Evolutionary conservation across 2,888 invertebrate genomes (phyloP), one percentile per base, ranked within the genome.

Genomic region (Ectropis crepuscularia): DNA sequence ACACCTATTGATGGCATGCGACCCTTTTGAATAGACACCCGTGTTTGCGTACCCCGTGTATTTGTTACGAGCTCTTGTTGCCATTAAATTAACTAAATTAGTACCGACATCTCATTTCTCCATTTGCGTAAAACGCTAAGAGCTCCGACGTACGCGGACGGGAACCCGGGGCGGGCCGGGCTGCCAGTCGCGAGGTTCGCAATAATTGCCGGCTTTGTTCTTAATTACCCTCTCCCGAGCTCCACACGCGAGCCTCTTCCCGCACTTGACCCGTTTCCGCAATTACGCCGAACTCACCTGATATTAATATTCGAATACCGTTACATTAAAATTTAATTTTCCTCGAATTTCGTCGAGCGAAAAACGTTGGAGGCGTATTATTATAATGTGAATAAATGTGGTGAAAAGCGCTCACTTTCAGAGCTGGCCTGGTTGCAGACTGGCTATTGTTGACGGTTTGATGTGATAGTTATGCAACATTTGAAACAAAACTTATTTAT

Each of bases 181-280:
- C 16, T 28, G 16, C 16, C 16, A 36, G 9, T 11, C 12, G 36
- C 11, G 10, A 12, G n/a, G 43, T 28, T 39, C 12, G 6, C 16
- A 55, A 55, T 55, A 55, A 55, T 55, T 55, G n/a, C 37, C 55
- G 37, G 4, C 46, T 55, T 55, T 47, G 55, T 55, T 39, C n/a
- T 16, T 55, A 47, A 47, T 47, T 47, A 46, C 45, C 51, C 16
- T 39, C n/a, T 16, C 10, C 38, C 10, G 8, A 38, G 6, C 38
- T 4, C 12, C 49, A 38, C 38, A 38, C n/a, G 38, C 50, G 16
- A 39, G 12, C 38, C 39, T 38, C 38, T 37, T n/a, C 12, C 9
- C 50, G 12, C 54, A 46, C 54, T 54, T 9, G 54, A 46, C 54
- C 46, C 38, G 16, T 10, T 53, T 46, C 16, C 38, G 45, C 12